A percentile compares a stretch with the other conserved stretches of the same genome.
These are phyloP conservation scores for Drosophila eohydei DNA, from an alignment of 2,888 invertebrate genomes.

Conservation along the genomic window DNA sequence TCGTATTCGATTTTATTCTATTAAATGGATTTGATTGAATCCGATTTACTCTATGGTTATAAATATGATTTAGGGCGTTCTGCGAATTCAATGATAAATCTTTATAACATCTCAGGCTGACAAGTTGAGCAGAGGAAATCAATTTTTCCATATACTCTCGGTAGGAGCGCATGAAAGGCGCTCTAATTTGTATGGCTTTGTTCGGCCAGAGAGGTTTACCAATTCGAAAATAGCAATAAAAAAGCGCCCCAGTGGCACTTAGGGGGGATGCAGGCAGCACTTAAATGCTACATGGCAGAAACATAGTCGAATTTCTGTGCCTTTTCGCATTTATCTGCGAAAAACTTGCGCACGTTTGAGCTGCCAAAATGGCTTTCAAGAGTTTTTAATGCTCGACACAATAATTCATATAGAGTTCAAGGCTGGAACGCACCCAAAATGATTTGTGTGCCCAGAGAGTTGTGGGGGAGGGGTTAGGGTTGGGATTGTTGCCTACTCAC, in stretches of 20 bases:
- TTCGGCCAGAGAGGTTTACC: conserved; percentile 1
- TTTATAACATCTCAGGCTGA: background rate
- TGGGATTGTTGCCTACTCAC: conserved; percentile 87
- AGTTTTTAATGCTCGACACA: conserved; percentile 51
- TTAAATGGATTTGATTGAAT: background rate
- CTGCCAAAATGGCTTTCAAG: conserved; percentile 75
- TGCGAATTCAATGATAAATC: background rate
- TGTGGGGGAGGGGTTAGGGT: too few species aligned
- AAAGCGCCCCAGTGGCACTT: background rate
- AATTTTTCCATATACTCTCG: background rate
- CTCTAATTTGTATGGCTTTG: background rate
- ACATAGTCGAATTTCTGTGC: conserved; percentile 7
- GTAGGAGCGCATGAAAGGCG: background rate
- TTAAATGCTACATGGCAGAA: conserved; percentile 22
- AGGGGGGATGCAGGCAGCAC: conserved; percentile 14
- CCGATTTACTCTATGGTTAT: background rate
- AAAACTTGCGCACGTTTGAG: conserved; percentile 52
- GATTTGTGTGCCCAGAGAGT: conserved; percentile 43
- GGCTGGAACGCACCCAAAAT: conserved; percentile 44
- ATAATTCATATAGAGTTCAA: conserved; percentile 70
- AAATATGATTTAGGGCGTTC: background rate
- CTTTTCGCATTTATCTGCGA: conserved; percentile 36
- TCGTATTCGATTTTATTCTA: background rate
- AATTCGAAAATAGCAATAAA: conserved; percentile 1
- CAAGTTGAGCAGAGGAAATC: background rate